These are phyloP conservation scores for Vireo griseus DNA, from an alignment of 2,797 vertebrate species.

Conservation along the genomic window DNA sequence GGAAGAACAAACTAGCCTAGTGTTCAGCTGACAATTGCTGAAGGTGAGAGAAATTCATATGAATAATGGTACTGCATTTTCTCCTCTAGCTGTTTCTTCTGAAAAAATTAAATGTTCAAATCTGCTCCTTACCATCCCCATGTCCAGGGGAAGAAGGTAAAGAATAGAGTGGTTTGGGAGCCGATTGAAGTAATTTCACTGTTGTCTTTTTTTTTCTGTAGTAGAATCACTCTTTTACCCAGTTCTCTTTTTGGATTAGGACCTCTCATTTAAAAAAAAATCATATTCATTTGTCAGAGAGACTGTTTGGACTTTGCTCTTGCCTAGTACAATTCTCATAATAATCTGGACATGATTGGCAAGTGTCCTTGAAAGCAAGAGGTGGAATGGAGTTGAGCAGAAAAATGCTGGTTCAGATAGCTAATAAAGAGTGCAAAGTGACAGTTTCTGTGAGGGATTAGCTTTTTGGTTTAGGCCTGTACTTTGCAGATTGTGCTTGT, in stretches of 20 bases:
- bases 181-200: neutral
- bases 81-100: neutral
- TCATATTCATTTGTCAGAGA: neutral
- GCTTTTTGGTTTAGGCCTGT: neutral
- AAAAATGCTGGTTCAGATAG: neutral
- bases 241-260: neutral
- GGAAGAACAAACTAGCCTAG: neutral
- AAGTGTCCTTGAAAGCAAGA: neutral
- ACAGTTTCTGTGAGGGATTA: neutral
- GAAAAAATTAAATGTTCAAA: neutral
- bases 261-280: neutral
- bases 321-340: neutral
- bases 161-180: neutral
- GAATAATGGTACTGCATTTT: neutral
- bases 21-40: neutral
- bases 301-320: neutral
- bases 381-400: neutral
- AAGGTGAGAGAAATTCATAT: neutral
- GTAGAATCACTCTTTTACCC: neutral
- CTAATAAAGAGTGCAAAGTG: neutral
- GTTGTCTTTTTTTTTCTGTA: neutral
- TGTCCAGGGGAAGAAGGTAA: neutral
- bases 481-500: neutral
- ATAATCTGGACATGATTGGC: neutral
- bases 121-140: neutral